Percentiles rank a stretch among this genome's conserved stretches.
Conservation (phyloP, 2,888 invertebrate species). For the Hydraecia micacea region DNA sequence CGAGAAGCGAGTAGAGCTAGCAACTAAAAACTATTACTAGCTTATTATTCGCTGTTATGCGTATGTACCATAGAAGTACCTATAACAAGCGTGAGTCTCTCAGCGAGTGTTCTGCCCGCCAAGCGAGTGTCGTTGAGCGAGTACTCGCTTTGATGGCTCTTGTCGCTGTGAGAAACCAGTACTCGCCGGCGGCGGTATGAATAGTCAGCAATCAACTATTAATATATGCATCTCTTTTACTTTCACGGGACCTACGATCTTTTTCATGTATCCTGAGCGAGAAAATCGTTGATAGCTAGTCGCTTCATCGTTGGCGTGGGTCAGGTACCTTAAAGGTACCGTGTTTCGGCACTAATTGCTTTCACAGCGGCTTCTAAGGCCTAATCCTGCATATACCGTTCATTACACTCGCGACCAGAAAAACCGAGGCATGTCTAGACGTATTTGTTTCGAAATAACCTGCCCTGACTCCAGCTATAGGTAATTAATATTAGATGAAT, state of each 20-base stretch:
- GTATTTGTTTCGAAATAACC: conserved; percentile 30
- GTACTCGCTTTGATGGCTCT: not conserved
- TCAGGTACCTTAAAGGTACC: not conserved
- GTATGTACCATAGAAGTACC: not conserved
- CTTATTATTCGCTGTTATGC: not conserved
- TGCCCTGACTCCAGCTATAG: conserved; percentile 1
- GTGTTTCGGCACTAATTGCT: conserved; percentile 24
- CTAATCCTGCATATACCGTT: conserved; percentile 26
- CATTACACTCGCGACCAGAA: conserved; percentile 26
- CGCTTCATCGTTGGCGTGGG: not conserved
- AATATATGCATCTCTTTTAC: not conserved
- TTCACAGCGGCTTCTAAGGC: conserved; percentile 13
- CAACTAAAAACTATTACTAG: not conserved
- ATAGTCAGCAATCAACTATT: not conserved
- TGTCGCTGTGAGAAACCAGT: not conserved
- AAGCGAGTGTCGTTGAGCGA: not conserved
- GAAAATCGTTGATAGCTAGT: not conserved
- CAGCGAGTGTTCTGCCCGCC: not conserved
- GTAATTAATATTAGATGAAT: conserved; percentile 26
- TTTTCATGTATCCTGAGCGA: not conserved
- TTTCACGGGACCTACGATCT: not conserved
- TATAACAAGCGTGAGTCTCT: not conserved
- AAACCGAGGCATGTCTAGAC: conserved; percentile 38
- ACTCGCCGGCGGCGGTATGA: not conserved
- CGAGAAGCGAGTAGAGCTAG: not conserved